phyloP scores from a whole-genome alignment of 2,113 vertebrate species.

The Pseudolaguvia tuberculata region DNA sequence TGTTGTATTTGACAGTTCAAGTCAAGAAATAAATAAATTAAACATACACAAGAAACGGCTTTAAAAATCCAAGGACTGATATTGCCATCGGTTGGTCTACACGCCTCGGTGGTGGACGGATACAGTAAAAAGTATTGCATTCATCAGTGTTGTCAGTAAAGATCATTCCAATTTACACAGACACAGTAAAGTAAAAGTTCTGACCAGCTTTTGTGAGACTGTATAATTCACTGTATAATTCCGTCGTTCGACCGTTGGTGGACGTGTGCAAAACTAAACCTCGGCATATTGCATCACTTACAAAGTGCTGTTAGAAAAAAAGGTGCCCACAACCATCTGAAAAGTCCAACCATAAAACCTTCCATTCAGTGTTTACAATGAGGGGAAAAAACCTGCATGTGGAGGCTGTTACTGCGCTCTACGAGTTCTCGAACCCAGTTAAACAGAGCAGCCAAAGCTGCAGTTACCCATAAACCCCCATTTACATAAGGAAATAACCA shows the following conservation, averaged over 20 bases:
- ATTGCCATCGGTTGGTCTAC: conserved; percentile 61
- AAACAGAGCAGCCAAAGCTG: background rate
- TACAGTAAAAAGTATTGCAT: conserved; percentile 74
- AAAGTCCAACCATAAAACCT: conserved; percentile 7
- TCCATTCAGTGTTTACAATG: conserved; percentile 7
- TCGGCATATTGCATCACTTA: conserved; percentile 72
- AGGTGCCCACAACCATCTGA: conserved; percentile 59
- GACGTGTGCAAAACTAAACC: conserved; percentile 63
- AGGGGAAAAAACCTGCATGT: conserved; percentile 20
- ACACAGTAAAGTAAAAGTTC: conserved; percentile 40
- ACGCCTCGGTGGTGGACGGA: conserved; percentile 53
- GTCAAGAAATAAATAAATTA: conserved; percentile 74
- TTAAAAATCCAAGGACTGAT: conserved; percentile 57
- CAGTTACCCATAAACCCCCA: background rate
- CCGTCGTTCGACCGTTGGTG: conserved; percentile 45
- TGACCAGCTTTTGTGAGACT: conserved; percentile 37
- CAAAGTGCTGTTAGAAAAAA: conserved; percentile 71
- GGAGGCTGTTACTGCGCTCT: conserved; percentile 35
- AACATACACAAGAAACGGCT: conserved; percentile 66
- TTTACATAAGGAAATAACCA: conserved; percentile 2
- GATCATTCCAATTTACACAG: conserved; percentile 20
- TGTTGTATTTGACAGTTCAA: conserved; percentile 71
- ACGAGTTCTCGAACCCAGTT: conserved; percentile 35
- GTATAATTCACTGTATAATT: conserved; percentile 43
- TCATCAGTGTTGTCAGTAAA: conserved; percentile 56